phyloP scores from a whole-genome alignment of 2,113 vertebrate genomes.

The Caracal caracal region DNA sequence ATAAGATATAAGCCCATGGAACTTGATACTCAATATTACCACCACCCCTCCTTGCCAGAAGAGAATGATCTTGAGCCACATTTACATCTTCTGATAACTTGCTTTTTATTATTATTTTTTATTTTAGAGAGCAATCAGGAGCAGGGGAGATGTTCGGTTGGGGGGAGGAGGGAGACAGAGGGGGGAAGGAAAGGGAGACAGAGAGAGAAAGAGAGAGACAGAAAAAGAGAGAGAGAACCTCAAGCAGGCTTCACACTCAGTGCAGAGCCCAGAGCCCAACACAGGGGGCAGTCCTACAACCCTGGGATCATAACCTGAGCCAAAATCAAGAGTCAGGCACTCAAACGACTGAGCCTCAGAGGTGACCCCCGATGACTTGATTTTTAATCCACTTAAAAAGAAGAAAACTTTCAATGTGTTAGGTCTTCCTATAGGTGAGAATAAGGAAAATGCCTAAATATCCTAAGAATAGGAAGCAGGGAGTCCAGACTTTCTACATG shows the following conservation, averaged over 20 bases:
- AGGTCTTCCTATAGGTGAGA: not conserved
- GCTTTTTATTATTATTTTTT: too few species aligned
- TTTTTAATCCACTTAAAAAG: not conserved
- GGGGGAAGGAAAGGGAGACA: not conserved
- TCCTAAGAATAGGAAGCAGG: not conserved
- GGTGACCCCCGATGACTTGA: not conserved
- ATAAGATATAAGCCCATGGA: not conserved
- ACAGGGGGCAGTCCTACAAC: too few species aligned
- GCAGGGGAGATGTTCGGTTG: too few species aligned
- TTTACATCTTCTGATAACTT: not conserved
- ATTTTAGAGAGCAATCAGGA: too few species aligned
- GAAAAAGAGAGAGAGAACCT: too few species aligned
- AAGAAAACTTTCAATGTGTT: not conserved
- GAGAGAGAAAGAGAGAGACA: too few species aligned
- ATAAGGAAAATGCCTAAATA: not conserved
- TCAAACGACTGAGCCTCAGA: not conserved
- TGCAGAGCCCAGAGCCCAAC: too few species aligned
- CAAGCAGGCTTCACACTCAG: too few species aligned
- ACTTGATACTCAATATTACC: not conserved
- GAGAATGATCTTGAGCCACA: not conserved
- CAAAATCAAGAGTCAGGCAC: too few species aligned
- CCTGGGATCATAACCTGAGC: too few species aligned
- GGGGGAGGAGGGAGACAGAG: too few species aligned
- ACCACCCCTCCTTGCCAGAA: not conserved
- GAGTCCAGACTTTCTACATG: not conserved